phyloP scores from a whole-genome alignment of 1,140 invertebrate species.

The Parapsyche elsis region DNA sequence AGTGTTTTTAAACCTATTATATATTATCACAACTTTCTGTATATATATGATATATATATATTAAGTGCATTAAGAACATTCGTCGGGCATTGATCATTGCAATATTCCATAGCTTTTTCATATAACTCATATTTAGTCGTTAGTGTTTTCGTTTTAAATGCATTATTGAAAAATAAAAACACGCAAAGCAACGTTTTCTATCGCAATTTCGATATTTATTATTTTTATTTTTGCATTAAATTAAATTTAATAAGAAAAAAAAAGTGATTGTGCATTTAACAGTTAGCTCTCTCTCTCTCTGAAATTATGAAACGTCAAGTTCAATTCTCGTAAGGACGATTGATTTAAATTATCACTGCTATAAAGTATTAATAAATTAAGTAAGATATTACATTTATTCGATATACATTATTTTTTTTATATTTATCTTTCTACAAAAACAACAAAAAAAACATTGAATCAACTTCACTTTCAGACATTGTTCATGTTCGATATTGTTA shows the following conservation, averaged over 20 bases:
- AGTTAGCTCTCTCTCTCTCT: background rate
- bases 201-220: background rate
- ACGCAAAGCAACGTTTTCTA: constrained; percentile 1
- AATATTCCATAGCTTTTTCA: constrained; percentile 29
- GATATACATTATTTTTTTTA: too few relatives aligned
- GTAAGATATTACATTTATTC: too few relatives aligned
- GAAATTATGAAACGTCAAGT: constrained; percentile 5
- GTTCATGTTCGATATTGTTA: too few relatives aligned
- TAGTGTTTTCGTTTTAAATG: background rate
- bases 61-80: constrained; percentile 20
- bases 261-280: background rate
- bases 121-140: constrained; percentile 23
- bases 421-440: too few relatives aligned
- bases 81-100: constrained; percentile 41
- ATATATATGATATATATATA: constrained; percentile 26
- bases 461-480: too few relatives aligned
- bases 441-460: too few relatives aligned
- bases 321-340: background rate
- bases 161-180: background rate
- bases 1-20: constrained; percentile 48
- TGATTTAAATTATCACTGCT: too few relatives aligned
- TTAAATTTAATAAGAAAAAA: too few relatives aligned
- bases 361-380: too few relatives aligned
- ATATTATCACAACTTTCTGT: constrained; percentile 45
- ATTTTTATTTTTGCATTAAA: too few relatives aligned